These are phyloP conservation scores for Polylopha cassiicola DNA, from an alignment of 2,888 invertebrate species.

Conservation along the genomic window DNA sequence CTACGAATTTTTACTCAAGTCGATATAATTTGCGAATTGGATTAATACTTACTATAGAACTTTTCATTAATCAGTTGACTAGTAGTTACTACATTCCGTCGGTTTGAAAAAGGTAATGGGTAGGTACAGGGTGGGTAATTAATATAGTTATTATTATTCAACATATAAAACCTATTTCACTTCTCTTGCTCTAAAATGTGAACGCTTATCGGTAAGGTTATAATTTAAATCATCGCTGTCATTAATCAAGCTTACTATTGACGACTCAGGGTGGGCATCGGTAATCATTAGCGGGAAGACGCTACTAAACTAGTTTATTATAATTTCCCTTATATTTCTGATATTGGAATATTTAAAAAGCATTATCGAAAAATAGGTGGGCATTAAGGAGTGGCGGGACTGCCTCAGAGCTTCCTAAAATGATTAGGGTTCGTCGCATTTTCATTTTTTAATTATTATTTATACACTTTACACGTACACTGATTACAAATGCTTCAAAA, in stretches of 20 bases:
- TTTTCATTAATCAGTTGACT: no score
- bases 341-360: constrained; percentile 39
- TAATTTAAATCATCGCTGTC: constrained; percentile 14
- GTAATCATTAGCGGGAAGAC: constrained; percentile 19
- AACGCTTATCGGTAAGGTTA: constrained; percentile 4
- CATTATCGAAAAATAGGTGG: constrained; percentile 46
- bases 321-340: constrained; percentile 45
- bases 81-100: no score
- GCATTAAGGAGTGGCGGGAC: constrained; percentile 47
- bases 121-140: no score
- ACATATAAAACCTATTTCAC: neutral
- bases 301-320: constrained; percentile 25
- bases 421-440: constrained; percentile 44
- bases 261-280: constrained; percentile 17
- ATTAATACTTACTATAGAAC: no score
- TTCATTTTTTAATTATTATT: no score
- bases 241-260: constrained; percentile 20
- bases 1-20: no score
- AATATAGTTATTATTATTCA: no score
- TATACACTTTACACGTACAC: no score
- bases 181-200: neutral
- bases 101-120: no score
- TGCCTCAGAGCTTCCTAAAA: constrained; percentile 51
- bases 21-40: no score
- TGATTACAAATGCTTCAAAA: no score